A percentile compares a stretch with the other conserved stretches of the same genome.
These are phyloP conservation scores for Melanophora roralis DNA, from an alignment of 2,888 invertebrate genomes.

Conservation along the genomic window DNA sequence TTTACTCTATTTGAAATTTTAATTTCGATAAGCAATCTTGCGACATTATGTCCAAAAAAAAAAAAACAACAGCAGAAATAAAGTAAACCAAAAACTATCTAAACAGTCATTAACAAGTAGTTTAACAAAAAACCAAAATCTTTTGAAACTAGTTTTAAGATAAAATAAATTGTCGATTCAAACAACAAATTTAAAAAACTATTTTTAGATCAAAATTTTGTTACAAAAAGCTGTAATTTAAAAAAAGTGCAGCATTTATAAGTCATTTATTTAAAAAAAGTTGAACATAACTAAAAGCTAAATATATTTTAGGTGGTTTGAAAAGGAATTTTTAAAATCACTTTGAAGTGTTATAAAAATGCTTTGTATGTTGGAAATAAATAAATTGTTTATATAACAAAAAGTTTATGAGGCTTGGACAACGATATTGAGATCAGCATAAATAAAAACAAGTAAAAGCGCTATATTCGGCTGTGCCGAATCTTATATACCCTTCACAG, in stretches of 20 bases:
- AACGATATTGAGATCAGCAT: too few species aligned
- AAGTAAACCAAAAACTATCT: not conserved
- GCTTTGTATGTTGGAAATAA: too few species aligned
- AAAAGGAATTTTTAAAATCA: too few species aligned
- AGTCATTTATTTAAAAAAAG: not conserved
- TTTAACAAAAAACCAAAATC: slow-evolving; percentile 9
- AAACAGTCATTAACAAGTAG: not conserved
- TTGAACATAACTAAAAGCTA: not conserved
- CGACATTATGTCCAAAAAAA: not conserved
- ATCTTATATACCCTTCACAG: too few species aligned
- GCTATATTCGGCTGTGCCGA: too few species aligned
- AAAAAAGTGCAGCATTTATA: not conserved
- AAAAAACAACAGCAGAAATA: not conserved
- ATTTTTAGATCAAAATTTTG: not conserved
- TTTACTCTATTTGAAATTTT: slow-evolving; percentile 24
- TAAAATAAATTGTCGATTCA: not conserved
- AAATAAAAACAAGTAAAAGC: too few species aligned
- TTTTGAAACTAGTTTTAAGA: slow-evolving; percentile 37
- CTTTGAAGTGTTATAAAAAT: too few species aligned
- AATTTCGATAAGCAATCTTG: slow-evolving; percentile 32
- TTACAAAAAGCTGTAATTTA: not conserved
- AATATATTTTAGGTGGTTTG: not conserved
- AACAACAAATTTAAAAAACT: not conserved
- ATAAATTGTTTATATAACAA: too few species aligned
- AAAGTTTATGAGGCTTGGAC: too few species aligned